These are phyloP conservation scores for Neodiprion virginianus DNA, from an alignment of 1,140 invertebrate species.

Conservation along the genomic window DNA sequence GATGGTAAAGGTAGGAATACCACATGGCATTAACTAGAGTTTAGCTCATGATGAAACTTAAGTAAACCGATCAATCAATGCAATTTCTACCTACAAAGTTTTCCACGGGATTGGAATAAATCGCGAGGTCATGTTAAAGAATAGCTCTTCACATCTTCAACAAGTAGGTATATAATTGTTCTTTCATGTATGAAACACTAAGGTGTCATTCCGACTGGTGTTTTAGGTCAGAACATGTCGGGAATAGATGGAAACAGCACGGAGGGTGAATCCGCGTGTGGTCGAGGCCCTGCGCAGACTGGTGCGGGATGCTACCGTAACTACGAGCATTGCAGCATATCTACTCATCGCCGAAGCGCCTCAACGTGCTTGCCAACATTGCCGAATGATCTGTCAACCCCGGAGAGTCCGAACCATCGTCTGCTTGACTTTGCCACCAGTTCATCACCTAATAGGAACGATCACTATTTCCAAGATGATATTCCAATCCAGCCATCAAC, in stretches of 20 bases:
- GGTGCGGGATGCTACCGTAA: conserved; percentile 85
- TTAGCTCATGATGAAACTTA: too few species aligned
- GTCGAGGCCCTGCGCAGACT: conserved; percentile 72
- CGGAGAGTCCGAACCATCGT: conserved; percentile 60
- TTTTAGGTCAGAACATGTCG: conserved; percentile 86
- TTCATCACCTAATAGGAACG: conserved; percentile 54
- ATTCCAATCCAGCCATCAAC: conserved; percentile 51
- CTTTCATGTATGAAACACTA: too few species aligned
- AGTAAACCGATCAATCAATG: too few species aligned
- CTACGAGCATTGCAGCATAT: conserved; percentile 75
- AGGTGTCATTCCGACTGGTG: neutral
- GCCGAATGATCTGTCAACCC: conserved; percentile 60
- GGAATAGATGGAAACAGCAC: conserved; percentile 87
- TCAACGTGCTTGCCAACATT: conserved; percentile 67
- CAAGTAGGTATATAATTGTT: too few species aligned
- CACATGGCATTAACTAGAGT: too few species aligned
- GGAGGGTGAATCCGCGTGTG: conserved; percentile 77
- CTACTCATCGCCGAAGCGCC: conserved; percentile 68
- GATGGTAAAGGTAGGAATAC: too few species aligned
- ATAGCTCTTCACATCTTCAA: too few species aligned
- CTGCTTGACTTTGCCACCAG: conserved; percentile 60
- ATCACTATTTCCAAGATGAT: conserved; percentile 56
- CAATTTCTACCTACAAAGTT: too few species aligned
- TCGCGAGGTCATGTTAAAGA: too few species aligned
- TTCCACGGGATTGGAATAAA: too few species aligned